phyloP scores from a whole-genome alignment of 2,888 invertebrate species.

The Coelopa pilipes region DNA sequence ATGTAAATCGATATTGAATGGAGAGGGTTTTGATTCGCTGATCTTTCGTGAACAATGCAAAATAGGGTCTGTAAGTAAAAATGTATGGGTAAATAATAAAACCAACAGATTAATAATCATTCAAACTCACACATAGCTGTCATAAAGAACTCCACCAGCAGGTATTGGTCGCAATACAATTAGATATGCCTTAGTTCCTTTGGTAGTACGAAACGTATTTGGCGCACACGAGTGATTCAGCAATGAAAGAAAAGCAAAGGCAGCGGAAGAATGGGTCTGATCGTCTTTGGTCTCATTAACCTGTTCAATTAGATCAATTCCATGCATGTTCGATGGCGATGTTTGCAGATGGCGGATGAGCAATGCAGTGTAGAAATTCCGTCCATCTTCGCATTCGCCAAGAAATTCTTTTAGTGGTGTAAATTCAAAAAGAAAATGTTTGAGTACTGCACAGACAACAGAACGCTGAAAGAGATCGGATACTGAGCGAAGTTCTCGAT shows the following conservation, averaged over 20 bases:
- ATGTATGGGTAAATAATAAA: too few relatives aligned
- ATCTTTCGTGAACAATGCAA: constrained; percentile 72
- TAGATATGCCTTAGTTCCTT: constrained; percentile 69
- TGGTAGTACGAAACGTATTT: constrained; percentile 77
- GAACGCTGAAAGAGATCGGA: constrained; percentile 80
- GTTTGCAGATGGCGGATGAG: constrained; percentile 82
- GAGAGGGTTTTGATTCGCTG: constrained; percentile 72
- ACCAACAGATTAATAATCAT: background rate
- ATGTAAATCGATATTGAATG: constrained; percentile 83
- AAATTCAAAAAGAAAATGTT: constrained; percentile 71
- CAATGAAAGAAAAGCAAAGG: constrained; percentile 77
- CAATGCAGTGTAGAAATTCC: constrained; percentile 71
- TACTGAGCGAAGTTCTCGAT: constrained; percentile 73
- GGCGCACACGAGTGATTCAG: constrained; percentile 91
- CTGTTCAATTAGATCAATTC: constrained; percentile 73
- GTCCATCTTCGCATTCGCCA: constrained; percentile 59
- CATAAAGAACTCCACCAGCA: constrained; percentile 78
- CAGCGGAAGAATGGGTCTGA: constrained; percentile 70
- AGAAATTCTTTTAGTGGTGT: constrained; percentile 69
- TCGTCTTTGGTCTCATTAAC: constrained; percentile 66
- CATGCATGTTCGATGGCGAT: constrained; percentile 87
- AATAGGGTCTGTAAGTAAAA: constrained; percentile 73
- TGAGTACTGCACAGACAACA: constrained; percentile 71
- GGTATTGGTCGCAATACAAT: constrained; percentile 76
- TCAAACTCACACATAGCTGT: constrained; percentile 79